Percentiles rank a stretch among this genome's conserved stretches.
Conservation (phyloP, 1,140 invertebrate genomes). For the Monomorium pharaonis region DNA sequence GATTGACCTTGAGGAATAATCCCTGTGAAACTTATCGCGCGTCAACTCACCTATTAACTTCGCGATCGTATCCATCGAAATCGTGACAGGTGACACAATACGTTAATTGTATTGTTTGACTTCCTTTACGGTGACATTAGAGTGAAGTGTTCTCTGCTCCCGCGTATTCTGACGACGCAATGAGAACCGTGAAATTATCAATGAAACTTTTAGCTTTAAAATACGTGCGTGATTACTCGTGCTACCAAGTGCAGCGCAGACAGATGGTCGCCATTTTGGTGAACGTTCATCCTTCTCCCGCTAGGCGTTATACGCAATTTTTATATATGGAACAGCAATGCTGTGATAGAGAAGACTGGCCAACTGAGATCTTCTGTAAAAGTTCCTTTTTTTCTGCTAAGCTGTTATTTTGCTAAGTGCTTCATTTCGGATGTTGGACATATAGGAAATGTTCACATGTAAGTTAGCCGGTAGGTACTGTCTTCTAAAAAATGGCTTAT, state of each 20-base stretch:
- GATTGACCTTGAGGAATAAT: constrained; percentile 51
- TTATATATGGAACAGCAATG: neutral
- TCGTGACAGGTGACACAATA: constrained; percentile 26
- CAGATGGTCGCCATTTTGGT: constrained; percentile 71
- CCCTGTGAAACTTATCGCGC: neutral
- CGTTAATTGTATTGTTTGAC: neutral
- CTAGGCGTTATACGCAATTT: neutral
- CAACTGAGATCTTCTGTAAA: neutral
- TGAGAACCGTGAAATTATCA: neutral
- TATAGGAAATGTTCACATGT: neutral
- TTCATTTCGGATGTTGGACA: constrained; percentile 7
- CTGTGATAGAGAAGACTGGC: neutral
- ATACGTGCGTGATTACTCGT: constrained; percentile 20
- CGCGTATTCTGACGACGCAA: neutral
- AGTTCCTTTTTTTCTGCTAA: neutral
- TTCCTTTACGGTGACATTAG: constrained; percentile 3
- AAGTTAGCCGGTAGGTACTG: neutral
- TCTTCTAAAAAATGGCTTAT: constrained; percentile 19
- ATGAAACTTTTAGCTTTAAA: neutral
- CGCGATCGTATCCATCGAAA: neutral
- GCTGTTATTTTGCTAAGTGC: neutral
- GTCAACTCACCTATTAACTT: neutral
- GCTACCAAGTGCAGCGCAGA: constrained; percentile 20
- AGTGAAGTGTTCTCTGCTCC: constrained; percentile 29
- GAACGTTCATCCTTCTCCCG: constrained; percentile 36